Evolutionary conservation across 92 coral and sea anemone genomes (phyloP).

Genomic region (Paramuricea clavata): DNA sequence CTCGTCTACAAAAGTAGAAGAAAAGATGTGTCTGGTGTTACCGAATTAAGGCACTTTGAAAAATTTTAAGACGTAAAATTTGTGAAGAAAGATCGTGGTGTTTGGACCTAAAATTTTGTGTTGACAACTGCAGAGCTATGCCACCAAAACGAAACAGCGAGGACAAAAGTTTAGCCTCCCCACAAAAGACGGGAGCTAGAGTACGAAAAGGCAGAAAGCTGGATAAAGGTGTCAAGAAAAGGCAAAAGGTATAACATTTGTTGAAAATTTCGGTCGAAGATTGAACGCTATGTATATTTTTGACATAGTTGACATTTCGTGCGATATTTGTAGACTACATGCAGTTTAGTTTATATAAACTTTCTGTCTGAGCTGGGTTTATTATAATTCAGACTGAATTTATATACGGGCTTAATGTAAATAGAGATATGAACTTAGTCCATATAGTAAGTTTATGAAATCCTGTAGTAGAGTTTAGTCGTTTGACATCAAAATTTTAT

Average conservation of each 20-base stretch:
- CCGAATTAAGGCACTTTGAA: neutral
- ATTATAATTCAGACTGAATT: neutral
- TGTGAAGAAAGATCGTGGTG: neutral
- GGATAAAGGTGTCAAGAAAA: slow-evolving; percentile 14
- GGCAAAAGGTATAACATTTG: slow-evolving; percentile 37
- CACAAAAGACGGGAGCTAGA: neutral
- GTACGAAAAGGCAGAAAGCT: slow-evolving; percentile 15
- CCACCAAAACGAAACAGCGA: slow-evolving; percentile 31
- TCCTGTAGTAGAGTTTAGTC: neutral
- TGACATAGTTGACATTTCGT: too few relatives aligned
- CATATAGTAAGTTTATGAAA: neutral
- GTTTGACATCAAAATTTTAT: neutral
- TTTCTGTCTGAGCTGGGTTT: neutral
- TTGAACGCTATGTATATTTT: neutral
- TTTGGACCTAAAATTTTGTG: neutral
- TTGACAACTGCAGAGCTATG: neutral
- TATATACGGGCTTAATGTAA: neutral
- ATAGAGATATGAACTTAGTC: neutral
- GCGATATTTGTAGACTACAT: neutral
- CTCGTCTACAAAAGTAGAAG: neutral
- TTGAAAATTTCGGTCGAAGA: too few relatives aligned
- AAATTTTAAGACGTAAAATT: neutral
- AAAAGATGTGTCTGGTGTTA: neutral
- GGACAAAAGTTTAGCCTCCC: neutral
- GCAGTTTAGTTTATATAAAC: neutral